Base-by-base conservation (phyloP, 2,888 invertebrate genomes). In the Barypeithes pellucidus region DNA sequence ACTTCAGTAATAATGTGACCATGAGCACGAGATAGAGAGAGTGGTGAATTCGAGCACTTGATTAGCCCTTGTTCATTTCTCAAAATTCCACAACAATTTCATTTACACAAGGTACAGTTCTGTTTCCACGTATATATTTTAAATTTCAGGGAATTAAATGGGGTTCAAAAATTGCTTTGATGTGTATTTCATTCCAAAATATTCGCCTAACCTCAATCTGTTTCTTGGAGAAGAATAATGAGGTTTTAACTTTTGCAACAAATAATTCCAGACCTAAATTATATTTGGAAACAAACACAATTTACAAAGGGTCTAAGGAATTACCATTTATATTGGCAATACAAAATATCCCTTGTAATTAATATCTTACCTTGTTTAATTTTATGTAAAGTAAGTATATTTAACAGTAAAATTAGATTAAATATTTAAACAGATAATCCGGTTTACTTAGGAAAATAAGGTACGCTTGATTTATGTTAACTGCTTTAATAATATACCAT, bases 331-430 rank as follows among this genome's bases (percentile, higher is more conserved):
- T 50, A 50, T 50, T 50, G 50, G 22, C 3, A 50, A 50, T 50
- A n/a, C 50, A 50, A 50, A 50, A 50, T 50, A 50, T 50, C 24
- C 24, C 50, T 50, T 50, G 50, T 50, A 50, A 50, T 50, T 50
- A 50, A 50, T 50, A 50, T 24, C 50, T 50, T 22, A 50, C 50
- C 50, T 50, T 50, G 12, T 47, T 20, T 47, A 47, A 50, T 50
- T 50, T 43, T 50, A 50, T 50, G 50, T 50, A 50, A 50, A 50
- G 12, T 50, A 22, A 22, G 50, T 50, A n/a, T 50, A 50, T 50
- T 50, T 50, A 22, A 50, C 50, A 50, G 50, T 50, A 2, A 24
- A 50, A 50, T 50, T 50, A 50, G 50, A 24, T 22, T 50, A 50
- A 22, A 24, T 50, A 50, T 50, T 50, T 50, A 50, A 50, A 50